Evolutionary conservation across 30 jellyfish, hydroid and myxozoan genomes (phyloP).

Genomic region (Aurelia sp.): DNA sequence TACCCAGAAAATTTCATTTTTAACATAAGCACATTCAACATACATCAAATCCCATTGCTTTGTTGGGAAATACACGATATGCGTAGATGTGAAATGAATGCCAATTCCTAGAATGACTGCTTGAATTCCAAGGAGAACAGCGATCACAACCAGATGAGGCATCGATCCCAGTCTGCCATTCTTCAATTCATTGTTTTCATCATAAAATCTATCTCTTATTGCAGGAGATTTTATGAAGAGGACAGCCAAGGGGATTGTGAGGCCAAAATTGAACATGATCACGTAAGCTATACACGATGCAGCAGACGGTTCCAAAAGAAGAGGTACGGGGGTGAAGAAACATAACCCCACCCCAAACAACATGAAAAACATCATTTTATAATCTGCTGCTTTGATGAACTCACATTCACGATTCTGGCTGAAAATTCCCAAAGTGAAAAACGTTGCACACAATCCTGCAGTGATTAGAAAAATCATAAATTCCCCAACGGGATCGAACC

Average conservation of each 20-base stretch:
- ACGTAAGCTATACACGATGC: slow-evolving; percentile 71
- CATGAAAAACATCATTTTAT: slow-evolving; percentile 71
- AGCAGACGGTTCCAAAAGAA: slow-evolving; percentile 75
- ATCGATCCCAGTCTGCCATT: slow-evolving; percentile 55
- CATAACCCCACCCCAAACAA: slow-evolving; percentile 74
- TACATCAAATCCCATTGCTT: slow-evolving; percentile 84
- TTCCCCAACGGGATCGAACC: slow-evolving; percentile 95
- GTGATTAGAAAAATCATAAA: slow-evolving; percentile 81
- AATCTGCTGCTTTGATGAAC: slow-evolving; percentile 74
- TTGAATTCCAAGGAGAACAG: slow-evolving; percentile 56
- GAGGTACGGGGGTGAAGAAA: slow-evolving; percentile 87
- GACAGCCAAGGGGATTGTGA: slow-evolving; percentile 87
- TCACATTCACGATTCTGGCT: slow-evolving; percentile 90
- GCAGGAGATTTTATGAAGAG: slow-evolving; percentile 75
- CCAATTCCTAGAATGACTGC: slow-evolving; percentile 69
- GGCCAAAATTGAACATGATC: slow-evolving; percentile 76
- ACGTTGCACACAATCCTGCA: slow-evolving; percentile 80
- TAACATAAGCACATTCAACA: slow-evolving; percentile 82
- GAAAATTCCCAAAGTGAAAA: slow-evolving; percentile 89
- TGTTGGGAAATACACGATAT: slow-evolving; percentile 55
- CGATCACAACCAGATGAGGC: slow-evolving; percentile 77
- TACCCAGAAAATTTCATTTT: slow-evolving; percentile 83
- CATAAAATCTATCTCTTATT: slow-evolving; percentile 56
- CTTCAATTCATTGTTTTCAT: slow-evolving; percentile 75
- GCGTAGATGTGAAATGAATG: slow-evolving; percentile 28